Conservation (phyloP, 1,140 invertebrate genomes). For the Drosophila ambigua region DNA sequence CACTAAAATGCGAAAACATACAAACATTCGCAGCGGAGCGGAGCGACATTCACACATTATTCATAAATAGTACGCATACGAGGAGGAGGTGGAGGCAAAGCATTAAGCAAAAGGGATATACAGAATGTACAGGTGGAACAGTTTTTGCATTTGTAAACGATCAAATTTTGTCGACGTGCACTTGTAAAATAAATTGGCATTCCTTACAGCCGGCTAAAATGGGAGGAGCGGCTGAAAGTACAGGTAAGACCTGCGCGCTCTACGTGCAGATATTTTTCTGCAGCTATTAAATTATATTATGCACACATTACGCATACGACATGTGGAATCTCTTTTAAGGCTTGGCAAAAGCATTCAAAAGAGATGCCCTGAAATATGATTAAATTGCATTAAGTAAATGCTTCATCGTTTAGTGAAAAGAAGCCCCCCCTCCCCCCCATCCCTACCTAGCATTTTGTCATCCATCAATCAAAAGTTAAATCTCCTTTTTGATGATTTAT, state of each 20-base stretch:
- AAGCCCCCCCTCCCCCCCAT: no score
- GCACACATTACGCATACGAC: slow-evolving; percentile 56
- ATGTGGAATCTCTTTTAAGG: background rate
- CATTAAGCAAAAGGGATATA: background rate
- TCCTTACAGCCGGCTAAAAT: background rate
- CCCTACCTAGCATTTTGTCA: slow-evolving; percentile 52
- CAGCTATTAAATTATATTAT: slow-evolving; percentile 63
- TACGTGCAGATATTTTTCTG: slow-evolving; percentile 65
- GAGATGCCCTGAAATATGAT: slow-evolving; percentile 10
- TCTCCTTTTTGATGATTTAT: slow-evolving; percentile 48
- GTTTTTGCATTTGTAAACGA: slow-evolving; percentile 63
- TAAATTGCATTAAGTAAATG: slow-evolving; percentile 57
- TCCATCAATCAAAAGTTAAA: slow-evolving; percentile 60
- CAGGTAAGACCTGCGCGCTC: slow-evolving; percentile 6
- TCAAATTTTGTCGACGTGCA: slow-evolving; percentile 70
- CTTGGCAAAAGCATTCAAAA: background rate
- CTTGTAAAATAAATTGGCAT: slow-evolving; percentile 68
- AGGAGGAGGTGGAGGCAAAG: background rate
- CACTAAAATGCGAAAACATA: slow-evolving; percentile 74
- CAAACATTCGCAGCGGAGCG: slow-evolving; percentile 7
- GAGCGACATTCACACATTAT: slow-evolving; percentile 47
- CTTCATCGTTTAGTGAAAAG: slow-evolving; percentile 48
- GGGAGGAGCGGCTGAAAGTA: background rate
- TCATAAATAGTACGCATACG: slow-evolving; percentile 66
- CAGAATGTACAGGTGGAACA: slow-evolving; percentile 7